Conservation (phyloP, 2,888 invertebrate genomes). For the Escarpia spicata region DNA sequence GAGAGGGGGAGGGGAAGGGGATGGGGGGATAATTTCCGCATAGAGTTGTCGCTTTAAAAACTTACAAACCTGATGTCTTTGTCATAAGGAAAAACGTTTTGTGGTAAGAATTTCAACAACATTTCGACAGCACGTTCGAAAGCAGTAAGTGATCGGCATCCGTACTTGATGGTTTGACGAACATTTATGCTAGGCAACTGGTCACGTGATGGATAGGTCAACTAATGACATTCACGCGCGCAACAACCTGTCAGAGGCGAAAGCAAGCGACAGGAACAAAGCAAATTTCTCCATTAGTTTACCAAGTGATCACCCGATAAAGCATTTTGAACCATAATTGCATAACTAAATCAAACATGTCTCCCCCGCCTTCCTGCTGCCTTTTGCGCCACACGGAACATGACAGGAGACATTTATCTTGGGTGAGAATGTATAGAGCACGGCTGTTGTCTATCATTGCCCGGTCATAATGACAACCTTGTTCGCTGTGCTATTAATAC, state of each 20-base stretch:
- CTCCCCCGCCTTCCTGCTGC: background rate
- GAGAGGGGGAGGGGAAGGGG: conserved; percentile 17
- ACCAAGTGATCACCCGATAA: background rate
- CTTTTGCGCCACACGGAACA: background rate
- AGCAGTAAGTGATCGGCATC: too few relatives aligned
- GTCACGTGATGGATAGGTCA: too few relatives aligned
- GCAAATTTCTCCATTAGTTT: background rate
- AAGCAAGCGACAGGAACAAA: background rate
- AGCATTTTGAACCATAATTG: background rate
- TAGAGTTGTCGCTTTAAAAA: too few relatives aligned
- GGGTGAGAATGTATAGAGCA: background rate
- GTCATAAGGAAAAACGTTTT: too few relatives aligned
- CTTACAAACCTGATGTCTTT: too few relatives aligned
- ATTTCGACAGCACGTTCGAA: too few relatives aligned
- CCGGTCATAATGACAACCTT: background rate
- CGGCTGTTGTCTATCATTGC: background rate
- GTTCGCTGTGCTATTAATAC: background rate
- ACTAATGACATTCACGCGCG: background rate
- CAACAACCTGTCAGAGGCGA: background rate
- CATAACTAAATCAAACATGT: background rate
- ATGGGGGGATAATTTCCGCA: background rate
- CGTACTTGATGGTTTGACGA: too few relatives aligned
- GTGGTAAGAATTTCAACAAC: too few relatives aligned
- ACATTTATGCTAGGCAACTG: too few relatives aligned
- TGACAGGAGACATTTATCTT: background rate